Base-by-base conservation (phyloP, 2,113 vertebrate species). In the Cryptomyrus ogoouensis region DNA sequence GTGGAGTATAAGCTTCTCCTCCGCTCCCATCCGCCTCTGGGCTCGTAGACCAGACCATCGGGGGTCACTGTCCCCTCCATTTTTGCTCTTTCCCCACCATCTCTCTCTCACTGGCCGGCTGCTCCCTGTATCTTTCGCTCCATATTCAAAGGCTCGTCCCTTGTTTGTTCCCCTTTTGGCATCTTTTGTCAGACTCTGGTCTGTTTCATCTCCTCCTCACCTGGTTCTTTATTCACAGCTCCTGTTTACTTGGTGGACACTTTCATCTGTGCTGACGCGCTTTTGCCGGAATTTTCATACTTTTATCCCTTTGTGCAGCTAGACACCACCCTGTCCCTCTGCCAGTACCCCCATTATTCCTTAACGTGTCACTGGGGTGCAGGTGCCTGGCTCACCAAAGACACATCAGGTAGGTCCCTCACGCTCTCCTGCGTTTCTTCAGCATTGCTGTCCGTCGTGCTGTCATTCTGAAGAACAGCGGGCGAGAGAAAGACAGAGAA, bases 401-500 rank as follows among this genome's bases (percentile, higher is more conserved):
- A 98, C 93, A 99, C 95, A 70, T 99, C 98, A 0, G 96, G 96
- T 92, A 98, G 95, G 74, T 96, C 92, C 90, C 96, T 97, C 93
- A 95, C 90, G 88, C 93, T 95, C 91, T 96, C 96, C 44, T 96
- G 95, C 88, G 95, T 93, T 13, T 94, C 92, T 24, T 96, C 95
- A 7, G 96, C 95, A 4, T 94, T 96, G 46, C 94, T 96, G 88
- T 98, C 97, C 91, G 96, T 92, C 87, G 96, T 95, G 2, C 97
- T 95, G 0, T 98, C 96, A 86, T 98, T 98, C 98, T 99, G 83
- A 35, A 3, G 58, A 19, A 47, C 46, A 50, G 88, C 17, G 46
- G n/a, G 46, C 9, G 46, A 35, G 66, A 21, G 44, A 77, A 46
- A 50, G 21, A 62, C 3, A 88, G 49, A 84, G 44, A 88, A 70